phyloP scores from a whole-genome alignment of 2,888 invertebrate species.

The Aspidapion aeneum region DNA sequence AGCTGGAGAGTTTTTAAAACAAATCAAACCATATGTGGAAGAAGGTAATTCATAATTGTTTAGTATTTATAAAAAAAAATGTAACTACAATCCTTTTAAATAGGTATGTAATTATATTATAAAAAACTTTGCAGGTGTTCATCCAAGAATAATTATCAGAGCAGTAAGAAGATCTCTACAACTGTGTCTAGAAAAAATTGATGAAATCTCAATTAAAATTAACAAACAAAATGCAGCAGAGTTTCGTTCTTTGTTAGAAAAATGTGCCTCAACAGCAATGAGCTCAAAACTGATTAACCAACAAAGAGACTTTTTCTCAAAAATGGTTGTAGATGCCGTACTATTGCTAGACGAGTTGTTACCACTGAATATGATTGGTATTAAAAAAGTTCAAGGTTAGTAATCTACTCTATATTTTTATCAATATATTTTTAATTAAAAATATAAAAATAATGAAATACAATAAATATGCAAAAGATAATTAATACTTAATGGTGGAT shows the following conservation, averaged over 20 bases:
- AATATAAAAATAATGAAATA: too few relatives aligned
- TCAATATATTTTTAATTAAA: too few relatives aligned
- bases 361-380: constrained; percentile 98
- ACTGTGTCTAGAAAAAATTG: constrained; percentile 78
- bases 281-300: constrained; percentile 96
- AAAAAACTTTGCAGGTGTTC: too few relatives aligned
- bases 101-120: too few relatives aligned
- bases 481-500: too few relatives aligned
- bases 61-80: too few relatives aligned
- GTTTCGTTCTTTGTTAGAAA: constrained; percentile 65
- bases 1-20: constrained; percentile 93
- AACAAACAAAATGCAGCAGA: constrained; percentile 61
- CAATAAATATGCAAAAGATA: too few relatives aligned
- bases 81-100: too few relatives aligned
- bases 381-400: constrained; percentile 84
- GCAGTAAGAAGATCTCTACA: constrained; percentile 83
- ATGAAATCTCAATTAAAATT: constrained; percentile 77
- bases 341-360: constrained; percentile 82
- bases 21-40: constrained; percentile 92
- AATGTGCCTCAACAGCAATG: constrained; percentile 96
- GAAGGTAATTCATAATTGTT: too few relatives aligned
- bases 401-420: too few relatives aligned
- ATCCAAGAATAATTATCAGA: constrained; percentile 89
- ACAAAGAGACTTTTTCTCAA: constrained; percentile 93
- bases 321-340: constrained; percentile 98